Base-by-base conservation (phyloP, 1,140 invertebrate genomes). In the Camponotus floridanus region DNA sequence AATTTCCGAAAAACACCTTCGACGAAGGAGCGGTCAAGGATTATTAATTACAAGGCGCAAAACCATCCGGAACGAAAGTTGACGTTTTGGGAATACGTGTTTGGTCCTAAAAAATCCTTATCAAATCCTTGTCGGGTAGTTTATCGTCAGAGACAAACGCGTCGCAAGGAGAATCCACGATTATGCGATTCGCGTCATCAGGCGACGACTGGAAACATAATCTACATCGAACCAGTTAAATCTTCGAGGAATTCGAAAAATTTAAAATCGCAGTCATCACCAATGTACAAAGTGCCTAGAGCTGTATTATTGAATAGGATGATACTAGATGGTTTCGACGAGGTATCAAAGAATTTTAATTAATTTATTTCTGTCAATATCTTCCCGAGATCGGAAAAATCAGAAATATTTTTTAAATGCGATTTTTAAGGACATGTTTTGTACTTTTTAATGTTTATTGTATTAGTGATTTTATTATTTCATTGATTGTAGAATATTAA, bases 31-130 rank as follows among this genome's bases (percentile, higher is more conserved):
- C 91, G 7, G 73, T 73, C 0, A 70, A 15, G n/a, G 7, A 31
- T 62, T 3, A 88, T 90, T 18, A 45, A 45, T 45, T 86, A 79
- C 48, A 11, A 70, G 8, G 15, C 65, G 15, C 7, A 31, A 2
- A 86, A 62, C 51, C 26, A 48, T 0, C 7, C 2, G 1, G 7
- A 76, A 18, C 26, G 13, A 1, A 79, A 76, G 31, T 57, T 68
- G 31, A 79, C 45, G 0, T 68, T 86, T 51, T 85, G 68, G 83
- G 70, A 89, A n/a, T 81, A 85, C 55, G 18, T 91, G 1, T 91
- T 92, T 21, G 86, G 80, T 1, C 57, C 68, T 0, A 88, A 86
- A 13, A 81, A 59, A 45, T 67, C 64, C 1, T 62, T 73, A 65
- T 81, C 86, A 2, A 70, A 88, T 33, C 68, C 87, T 13, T 57